Percentiles rank a stretch among this genome's conserved stretches.
phyloP scores from a whole-genome alignment of 1,140 invertebrate species.

The Drosophila insularis region DNA sequence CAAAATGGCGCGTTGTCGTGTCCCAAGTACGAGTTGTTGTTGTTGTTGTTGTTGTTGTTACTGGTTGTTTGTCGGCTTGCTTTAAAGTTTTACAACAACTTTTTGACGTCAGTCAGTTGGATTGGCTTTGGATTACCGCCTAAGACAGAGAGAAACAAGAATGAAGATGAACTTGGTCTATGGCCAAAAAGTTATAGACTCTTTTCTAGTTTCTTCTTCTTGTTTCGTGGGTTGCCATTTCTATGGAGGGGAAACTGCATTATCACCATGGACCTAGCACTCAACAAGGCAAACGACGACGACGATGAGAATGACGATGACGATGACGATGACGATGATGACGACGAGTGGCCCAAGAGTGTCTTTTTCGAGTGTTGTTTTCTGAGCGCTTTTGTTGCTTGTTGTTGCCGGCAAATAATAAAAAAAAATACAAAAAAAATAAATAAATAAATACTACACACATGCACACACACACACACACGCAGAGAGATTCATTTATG shows the following conservation, averaged over 20 bases:
- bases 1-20: conserved; percentile 59
- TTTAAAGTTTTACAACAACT: conserved; percentile 64
- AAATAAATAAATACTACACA: conserved; percentile 40
- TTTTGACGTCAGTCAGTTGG: conserved; percentile 46
- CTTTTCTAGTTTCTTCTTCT: conserved; percentile 25
- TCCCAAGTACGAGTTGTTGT: conserved; percentile 9
- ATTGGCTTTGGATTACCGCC: conserved; percentile 36
- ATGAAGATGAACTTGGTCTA: conserved; percentile 15
- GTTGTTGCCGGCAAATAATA: conserved; percentile 63
- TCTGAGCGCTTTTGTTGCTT: conserved; percentile 65
- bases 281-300: conserved; percentile 34
- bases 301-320: conserved; percentile 8
- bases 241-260: conserved; percentile 59
- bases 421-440: conserved; percentile 39
- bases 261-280: conserved; percentile 69
- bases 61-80: conserved; percentile 53
- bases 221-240: conserved; percentile 8
- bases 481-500: conserved; percentile 1
- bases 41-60: conserved; percentile 19
- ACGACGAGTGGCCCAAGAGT: conserved; percentile 68
- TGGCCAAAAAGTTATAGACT: conserved; percentile 23
- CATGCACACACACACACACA: conserved; percentile 12
- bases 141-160: neutral
- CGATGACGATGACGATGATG: conserved; percentile 12
- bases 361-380: conserved; percentile 72